phyloP scores from a whole-genome alignment of 2,888 invertebrate species.

The Epinotia demarniana region DNA sequence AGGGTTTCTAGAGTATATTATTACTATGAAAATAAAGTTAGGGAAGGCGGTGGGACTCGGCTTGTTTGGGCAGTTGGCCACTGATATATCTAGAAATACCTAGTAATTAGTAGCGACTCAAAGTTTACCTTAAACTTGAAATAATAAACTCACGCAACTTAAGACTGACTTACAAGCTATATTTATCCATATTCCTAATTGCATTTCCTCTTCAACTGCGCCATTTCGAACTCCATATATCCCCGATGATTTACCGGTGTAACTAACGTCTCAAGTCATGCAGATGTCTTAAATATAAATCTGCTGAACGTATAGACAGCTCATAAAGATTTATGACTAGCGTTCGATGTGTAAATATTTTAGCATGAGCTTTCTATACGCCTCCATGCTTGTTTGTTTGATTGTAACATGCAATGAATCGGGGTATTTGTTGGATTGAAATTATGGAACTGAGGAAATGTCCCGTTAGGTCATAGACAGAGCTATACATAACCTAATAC shows the following conservation, averaged over 20 bases:
- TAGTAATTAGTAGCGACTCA: no score
- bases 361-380: constrained; percentile 51
- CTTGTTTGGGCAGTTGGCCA: no score
- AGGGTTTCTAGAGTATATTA: no score
- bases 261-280: constrained; percentile 16
- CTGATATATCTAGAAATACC: no score
- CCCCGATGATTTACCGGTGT: constrained; percentile 9
- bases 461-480: not conserved
- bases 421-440: not conserved
- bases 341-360: constrained; percentile 52
- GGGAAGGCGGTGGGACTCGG: no score
- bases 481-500: no score
- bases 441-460: not conserved
- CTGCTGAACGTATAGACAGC: constrained; percentile 49
- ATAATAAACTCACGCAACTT: not conserved
- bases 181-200: constrained; percentile 12
- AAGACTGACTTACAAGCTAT: not conserved
- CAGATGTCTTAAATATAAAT: constrained; percentile 46
- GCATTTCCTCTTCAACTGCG: not conserved
- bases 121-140: no score
- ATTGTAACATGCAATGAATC: constrained; percentile 4
- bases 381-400: constrained; percentile 36
- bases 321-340: constrained; percentile 54
- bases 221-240: constrained; percentile 2
- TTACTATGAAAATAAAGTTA: no score